Percentiles rank a stretch among this genome's conserved stretches.
These are phyloP conservation scores for Galagoides demidoff DNA, from an alignment of 2,797 vertebrate species.

Conservation along the genomic window DNA sequence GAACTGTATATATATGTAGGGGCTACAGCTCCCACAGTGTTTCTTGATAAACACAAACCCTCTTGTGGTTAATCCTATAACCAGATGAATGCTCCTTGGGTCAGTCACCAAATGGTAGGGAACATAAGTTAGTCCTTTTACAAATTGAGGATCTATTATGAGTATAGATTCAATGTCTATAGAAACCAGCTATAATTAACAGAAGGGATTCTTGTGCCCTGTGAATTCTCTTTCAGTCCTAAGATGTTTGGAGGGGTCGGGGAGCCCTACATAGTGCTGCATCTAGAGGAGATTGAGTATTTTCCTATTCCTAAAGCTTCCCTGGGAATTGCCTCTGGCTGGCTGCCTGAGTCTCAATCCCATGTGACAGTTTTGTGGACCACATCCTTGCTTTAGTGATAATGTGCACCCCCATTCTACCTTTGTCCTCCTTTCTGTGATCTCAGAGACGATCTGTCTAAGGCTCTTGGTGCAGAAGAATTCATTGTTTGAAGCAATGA, in stretches of 20 bases:
- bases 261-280: background rate
- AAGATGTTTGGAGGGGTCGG: background rate
- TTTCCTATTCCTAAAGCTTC: background rate
- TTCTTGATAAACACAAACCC: background rate
- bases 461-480: background rate
- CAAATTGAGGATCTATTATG: background rate
- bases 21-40: fast-evolving
- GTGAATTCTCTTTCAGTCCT: background rate
- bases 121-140: background rate
- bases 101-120: background rate
- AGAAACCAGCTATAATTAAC: background rate
- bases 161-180: background rate
- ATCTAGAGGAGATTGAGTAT: background rate
- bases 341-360: background rate
- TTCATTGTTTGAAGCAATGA: background rate
- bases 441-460: background rate
- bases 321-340: background rate
- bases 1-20: no score
- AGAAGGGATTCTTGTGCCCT: background rate
- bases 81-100: background rate
- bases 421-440: background rate
- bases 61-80: background rate
- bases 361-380: background rate
- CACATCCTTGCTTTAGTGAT: background rate
- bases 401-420: background rate